Evolutionary conservation across 2,113 vertebrate species (phyloP).

Genomic region (Petrocephalus zakoni): DNA sequence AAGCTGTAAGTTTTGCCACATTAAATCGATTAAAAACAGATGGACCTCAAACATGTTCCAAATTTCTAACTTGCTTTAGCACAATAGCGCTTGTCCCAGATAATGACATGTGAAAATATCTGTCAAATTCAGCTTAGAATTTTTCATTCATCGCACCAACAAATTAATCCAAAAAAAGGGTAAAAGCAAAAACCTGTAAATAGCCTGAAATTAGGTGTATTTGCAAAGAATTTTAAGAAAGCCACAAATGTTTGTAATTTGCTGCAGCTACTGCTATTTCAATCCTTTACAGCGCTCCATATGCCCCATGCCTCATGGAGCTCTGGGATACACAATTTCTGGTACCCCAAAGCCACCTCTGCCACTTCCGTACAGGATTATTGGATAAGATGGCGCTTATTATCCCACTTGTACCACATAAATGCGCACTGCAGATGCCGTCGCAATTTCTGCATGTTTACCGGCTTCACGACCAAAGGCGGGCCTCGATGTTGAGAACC

Average conservation of each 20-base stretch:
- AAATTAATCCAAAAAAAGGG: background rate
- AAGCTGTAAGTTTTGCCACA: background rate
- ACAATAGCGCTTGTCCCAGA: background rate
- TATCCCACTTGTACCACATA: slow-evolving; percentile 54
- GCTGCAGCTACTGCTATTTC: background rate
- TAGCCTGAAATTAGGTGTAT: background rate
- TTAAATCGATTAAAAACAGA: slow-evolving; percentile 5
- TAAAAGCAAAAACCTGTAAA: background rate
- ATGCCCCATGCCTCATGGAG: background rate
- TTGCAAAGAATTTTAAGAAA: background rate
- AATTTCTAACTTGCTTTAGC: background rate
- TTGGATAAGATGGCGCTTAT: slow-evolving; percentile 61
- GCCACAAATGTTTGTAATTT: background rate
- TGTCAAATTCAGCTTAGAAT: background rate
- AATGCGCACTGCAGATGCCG: slow-evolving; percentile 48
- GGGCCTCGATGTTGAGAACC: background rate
- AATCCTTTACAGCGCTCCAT: background rate
- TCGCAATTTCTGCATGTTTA: slow-evolving; percentile 47
- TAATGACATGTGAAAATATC: background rate
- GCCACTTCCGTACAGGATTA: background rate
- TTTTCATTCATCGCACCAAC: background rate
- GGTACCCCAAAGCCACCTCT: background rate
- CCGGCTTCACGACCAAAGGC: slow-evolving; percentile 30
- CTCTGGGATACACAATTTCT: background rate
- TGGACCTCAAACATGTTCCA: background rate